phyloP scores from a whole-genome alignment of 2,888 invertebrate genomes.

The Tetrapedia diversipes region DNA sequence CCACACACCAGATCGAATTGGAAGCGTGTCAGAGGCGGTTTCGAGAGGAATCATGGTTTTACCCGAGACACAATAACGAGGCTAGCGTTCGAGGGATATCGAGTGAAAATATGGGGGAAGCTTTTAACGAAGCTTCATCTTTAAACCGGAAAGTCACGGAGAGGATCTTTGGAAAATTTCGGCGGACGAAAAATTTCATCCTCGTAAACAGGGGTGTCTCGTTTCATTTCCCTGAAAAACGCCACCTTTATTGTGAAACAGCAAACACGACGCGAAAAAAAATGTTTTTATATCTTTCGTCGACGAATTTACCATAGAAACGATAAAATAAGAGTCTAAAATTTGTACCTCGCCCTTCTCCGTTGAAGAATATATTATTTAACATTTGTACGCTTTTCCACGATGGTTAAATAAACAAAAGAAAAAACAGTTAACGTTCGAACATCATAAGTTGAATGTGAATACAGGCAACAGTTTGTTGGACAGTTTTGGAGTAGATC shows the following conservation, averaged over 20 bases:
- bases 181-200: neutral
- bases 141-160: conserved; percentile 6
- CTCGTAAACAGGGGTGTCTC: neutral
- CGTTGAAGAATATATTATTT: too few relatives aligned
- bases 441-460: neutral
- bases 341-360: too few relatives aligned
- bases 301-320: too few relatives aligned
- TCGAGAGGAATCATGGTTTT: neutral
- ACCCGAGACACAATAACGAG: neutral
- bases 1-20: conserved; percentile 1
- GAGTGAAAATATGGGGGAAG: conserved; percentile 4
- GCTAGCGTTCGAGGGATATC: neutral
- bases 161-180: conserved; percentile 19
- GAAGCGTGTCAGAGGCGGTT: conserved; percentile 1
- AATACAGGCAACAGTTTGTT: too few relatives aligned
- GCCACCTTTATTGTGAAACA: neutral
- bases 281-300: neutral
- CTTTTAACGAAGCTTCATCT: neutral
- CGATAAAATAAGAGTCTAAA: too few relatives aligned
- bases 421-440: neutral
- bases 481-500: too few relatives aligned
- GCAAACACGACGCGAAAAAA: neutral
- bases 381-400: too few relatives aligned
- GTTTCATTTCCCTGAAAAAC: neutral
- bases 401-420: neutral